These are phyloP conservation scores for Aricia agestis DNA, from an alignment of 1,140 invertebrate genomes.

Conservation along the genomic window DNA sequence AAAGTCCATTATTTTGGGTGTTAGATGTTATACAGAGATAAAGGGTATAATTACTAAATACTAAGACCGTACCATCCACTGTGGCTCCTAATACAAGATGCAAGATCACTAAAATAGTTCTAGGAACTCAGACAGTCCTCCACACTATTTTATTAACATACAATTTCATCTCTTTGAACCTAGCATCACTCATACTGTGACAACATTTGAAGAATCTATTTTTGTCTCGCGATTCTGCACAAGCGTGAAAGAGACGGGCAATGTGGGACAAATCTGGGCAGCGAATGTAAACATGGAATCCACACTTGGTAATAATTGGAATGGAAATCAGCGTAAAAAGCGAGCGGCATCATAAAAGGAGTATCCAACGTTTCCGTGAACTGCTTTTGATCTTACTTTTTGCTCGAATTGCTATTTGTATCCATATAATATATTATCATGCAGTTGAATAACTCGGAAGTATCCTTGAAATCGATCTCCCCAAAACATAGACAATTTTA, in stretches of 20 bases:
- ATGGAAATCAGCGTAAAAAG: slow-evolving; percentile 15
- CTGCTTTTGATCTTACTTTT: slow-evolving; percentile 48
- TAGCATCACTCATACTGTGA: not conserved
- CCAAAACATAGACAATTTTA: no score
- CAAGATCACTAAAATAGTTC: not conserved
- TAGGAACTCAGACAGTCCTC: not conserved
- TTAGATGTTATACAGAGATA: no score
- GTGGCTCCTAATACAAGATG: not conserved
- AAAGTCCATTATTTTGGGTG: no score
- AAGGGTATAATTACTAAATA: no score
- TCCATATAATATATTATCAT: not conserved
- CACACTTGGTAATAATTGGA: slow-evolving; percentile 10
- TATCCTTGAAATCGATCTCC: no score
- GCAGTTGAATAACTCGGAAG: no score
- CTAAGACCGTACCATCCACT: no score
- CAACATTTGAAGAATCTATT: not conserved
- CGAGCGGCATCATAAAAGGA: slow-evolving; percentile 4
- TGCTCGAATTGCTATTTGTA: slow-evolving; percentile 16
- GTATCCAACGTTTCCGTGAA: slow-evolving; percentile 42
- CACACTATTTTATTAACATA: not conserved
- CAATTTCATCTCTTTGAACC: not conserved
- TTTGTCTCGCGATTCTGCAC: not conserved
- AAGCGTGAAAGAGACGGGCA: not conserved
- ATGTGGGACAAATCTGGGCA: slow-evolving; percentile 6
- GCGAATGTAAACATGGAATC: slow-evolving; percentile 8